phyloP scores from a whole-genome alignment of 1,140 invertebrate genomes.

The Apis cerana region DNA sequence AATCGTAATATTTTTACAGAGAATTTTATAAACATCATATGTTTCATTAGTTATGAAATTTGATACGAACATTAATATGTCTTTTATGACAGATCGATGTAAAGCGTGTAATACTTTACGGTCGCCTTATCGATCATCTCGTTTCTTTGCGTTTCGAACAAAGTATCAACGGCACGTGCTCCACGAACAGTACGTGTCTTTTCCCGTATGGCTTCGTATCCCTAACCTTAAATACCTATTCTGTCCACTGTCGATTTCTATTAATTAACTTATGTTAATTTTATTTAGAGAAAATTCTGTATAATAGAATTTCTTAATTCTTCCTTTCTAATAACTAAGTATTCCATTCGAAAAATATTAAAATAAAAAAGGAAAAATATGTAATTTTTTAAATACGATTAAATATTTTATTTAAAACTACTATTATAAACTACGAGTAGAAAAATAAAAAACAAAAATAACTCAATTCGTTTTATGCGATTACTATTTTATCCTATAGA shows the following conservation, averaged over 20 bases:
- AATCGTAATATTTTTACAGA: background rate
- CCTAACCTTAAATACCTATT: background rate
- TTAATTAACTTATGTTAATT: background rate
- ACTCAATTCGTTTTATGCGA: background rate
- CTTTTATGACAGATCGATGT: background rate
- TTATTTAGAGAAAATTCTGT: background rate
- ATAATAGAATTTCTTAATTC: background rate
- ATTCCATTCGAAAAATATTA: background rate
- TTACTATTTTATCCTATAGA: background rate
- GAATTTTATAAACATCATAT: too few species aligned
- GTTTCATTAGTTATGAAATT: background rate
- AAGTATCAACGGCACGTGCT: slow-evolving; percentile 5
- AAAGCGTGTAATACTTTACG: background rate
- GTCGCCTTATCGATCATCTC: background rate
- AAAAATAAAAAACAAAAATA: too few species aligned
- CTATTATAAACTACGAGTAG: background rate
- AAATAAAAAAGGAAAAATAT: background rate
- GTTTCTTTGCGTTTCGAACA: slow-evolving; percentile 19
- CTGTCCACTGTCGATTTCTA: background rate
- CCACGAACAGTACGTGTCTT: background rate
- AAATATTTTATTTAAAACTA: background rate
- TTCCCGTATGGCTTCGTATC: slow-evolving; percentile 13
- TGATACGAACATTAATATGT: background rate
- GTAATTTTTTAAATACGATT: background rate
- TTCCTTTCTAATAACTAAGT: background rate